Conservation (phyloP, 2,888 invertebrate genomes). For the Cephus sareptanus region DNA sequence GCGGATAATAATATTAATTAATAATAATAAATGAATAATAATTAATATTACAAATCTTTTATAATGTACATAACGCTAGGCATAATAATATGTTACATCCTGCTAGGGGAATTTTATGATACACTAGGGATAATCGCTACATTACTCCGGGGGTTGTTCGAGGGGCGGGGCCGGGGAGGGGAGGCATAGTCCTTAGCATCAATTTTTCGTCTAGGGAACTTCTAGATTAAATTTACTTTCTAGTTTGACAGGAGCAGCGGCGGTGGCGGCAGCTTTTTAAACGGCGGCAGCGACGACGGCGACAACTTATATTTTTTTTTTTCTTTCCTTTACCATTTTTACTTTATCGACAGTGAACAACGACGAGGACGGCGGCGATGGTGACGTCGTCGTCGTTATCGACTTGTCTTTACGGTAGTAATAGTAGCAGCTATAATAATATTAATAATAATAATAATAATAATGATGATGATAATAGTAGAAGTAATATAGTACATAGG, state of each 20-base stretch:
- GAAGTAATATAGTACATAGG: slow-evolving; percentile 63
- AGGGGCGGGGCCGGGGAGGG: neutral
- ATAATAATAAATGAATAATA: slow-evolving; percentile 38
- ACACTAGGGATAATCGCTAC: slow-evolving; percentile 61
- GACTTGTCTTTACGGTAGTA: slow-evolving; percentile 26
- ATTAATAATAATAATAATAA: slow-evolving; percentile 25
- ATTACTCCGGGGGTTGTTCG: slow-evolving; percentile 16
- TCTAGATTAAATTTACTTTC: slow-evolving; percentile 43
- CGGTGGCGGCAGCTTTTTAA: slow-evolving; percentile 9
- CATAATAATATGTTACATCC: slow-evolving; percentile 61
- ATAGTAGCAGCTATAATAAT: slow-evolving; percentile 29
- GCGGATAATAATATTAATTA: slow-evolving; percentile 49
- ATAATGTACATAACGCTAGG: slow-evolving; percentile 55
- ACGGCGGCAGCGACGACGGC: slow-evolving; percentile 5
- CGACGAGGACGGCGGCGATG: neutral
- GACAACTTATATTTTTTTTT: neutral
- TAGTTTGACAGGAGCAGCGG: slow-evolving; percentile 53
- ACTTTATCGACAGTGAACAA: neutral
- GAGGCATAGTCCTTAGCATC: slow-evolving; percentile 43
- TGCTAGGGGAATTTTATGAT: slow-evolving; percentile 60
- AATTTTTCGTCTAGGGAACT: slow-evolving; percentile 30
- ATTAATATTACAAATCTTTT: slow-evolving; percentile 55
- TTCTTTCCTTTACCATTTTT: neutral
- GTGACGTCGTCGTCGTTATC: neutral
- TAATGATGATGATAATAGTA: slow-evolving; percentile 26